Percentiles rank a stretch among this genome's conserved stretches.
phyloP scores from a whole-genome alignment of 2,888 invertebrate species.

The Phaedon cochleariae region DNA sequence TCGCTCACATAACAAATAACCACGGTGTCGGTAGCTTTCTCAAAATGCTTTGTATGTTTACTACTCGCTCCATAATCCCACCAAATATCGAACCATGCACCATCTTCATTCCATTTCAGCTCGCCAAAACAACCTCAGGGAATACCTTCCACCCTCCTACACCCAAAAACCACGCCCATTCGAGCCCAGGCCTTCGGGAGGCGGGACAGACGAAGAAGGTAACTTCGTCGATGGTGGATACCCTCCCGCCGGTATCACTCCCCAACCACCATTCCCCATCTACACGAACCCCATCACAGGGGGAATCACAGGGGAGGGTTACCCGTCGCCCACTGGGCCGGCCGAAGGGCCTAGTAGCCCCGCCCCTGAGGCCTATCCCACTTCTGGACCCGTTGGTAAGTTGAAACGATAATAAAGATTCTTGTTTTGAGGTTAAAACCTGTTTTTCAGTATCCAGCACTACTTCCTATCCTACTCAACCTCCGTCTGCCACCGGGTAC shows the following conservation, averaged over 20 bases:
- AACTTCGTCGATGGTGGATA: constrained; percentile 47
- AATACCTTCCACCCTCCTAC: constrained; percentile 69
- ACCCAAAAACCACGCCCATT: constrained; percentile 77
- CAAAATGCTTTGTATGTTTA: neutral
- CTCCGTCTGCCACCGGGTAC: constrained; percentile 5
- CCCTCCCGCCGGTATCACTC: constrained; percentile 57
- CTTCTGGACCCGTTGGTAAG: constrained; percentile 14
- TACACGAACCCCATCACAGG: constrained; percentile 54
- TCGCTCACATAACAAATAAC: neutral
- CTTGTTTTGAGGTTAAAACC: no score
- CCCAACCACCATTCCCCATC: constrained; percentile 56
- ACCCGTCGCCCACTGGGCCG: constrained; percentile 27
- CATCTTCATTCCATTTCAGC: constrained; percentile 61
- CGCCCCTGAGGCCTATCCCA: constrained; percentile 31
- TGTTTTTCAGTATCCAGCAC: neutral
- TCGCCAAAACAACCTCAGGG: constrained; percentile 68
- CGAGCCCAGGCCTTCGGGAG: constrained; percentile 60
- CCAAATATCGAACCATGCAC: neutral
- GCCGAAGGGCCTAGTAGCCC: constrained; percentile 17
- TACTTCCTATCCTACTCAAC: constrained; percentile 4
- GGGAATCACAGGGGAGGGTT: constrained; percentile 47
- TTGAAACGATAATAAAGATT: neutral
- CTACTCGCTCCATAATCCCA: neutral
- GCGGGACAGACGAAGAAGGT: constrained; percentile 31
- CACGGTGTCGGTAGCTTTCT: neutral